Evolutionary conservation across 2,888 invertebrate genomes (phyloP).

Genomic region (Nebria salina): DNA sequence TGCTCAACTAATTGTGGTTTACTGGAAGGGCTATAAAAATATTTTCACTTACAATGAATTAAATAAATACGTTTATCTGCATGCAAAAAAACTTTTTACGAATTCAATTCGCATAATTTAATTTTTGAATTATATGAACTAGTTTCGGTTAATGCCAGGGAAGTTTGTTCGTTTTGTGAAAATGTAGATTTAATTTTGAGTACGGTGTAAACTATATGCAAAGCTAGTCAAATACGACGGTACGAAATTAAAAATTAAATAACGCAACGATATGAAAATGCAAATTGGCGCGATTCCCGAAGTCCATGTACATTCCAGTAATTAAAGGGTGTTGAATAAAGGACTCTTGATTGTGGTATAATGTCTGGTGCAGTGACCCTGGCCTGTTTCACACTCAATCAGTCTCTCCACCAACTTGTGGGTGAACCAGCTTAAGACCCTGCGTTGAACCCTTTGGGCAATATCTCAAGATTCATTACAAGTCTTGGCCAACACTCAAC

Average conservation of each 20-base stretch:
- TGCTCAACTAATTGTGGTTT: constrained; percentile 32
- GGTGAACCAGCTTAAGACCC: constrained; percentile 5
- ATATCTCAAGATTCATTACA: constrained; percentile 13
- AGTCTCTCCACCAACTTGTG: neutral
- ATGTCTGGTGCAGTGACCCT: constrained; percentile 15
- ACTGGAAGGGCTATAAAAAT: neutral
- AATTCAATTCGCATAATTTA: too few species aligned
- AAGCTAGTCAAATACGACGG: neutral
- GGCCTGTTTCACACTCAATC: constrained; percentile 16
- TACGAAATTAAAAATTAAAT: neutral
- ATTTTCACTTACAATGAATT: too few species aligned
- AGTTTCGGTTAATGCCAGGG: too few species aligned
- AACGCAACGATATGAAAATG: constrained; percentile 7
- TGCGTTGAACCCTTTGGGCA: neutral
- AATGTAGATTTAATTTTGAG: constrained; percentile 1
- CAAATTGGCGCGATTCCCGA: constrained; percentile 39
- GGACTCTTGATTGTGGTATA: constrained; percentile 8
- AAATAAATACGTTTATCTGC: too few species aligned
- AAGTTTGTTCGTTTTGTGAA: neutral
- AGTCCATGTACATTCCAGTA: constrained; percentile 34
- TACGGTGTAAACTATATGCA: neutral
- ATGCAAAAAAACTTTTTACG: too few species aligned
- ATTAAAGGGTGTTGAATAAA: constrained; percentile 25
- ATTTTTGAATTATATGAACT: too few species aligned
- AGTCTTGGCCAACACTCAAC: constrained; percentile 13